Evolutionary conservation across 1,140 invertebrate species (phyloP).

Genomic region (Drosophila teissieri): DNA sequence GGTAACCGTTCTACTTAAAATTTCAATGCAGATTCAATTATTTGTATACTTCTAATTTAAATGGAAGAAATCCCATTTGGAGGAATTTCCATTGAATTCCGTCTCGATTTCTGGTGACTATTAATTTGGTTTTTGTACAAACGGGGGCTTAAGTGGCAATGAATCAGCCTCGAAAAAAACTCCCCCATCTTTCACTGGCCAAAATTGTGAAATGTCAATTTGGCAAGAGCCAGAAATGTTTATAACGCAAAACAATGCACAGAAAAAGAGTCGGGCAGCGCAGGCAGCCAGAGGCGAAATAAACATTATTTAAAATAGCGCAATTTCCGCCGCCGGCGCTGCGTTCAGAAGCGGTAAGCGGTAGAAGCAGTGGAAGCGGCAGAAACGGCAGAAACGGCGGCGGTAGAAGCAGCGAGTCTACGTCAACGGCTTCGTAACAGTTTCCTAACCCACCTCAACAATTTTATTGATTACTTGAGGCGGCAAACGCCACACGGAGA

Average conservation of each 20-base stretch:
- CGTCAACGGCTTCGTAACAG: conserved; percentile 80
- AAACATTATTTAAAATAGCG: conserved; percentile 84
- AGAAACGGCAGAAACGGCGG: conserved; percentile 19
- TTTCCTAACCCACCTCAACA: conserved; percentile 85
- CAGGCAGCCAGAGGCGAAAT: conserved; percentile 55
- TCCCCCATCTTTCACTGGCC: conserved; percentile 58
- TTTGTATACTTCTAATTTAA: no score
- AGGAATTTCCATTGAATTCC: background rate
- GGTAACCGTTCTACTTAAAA: no score
- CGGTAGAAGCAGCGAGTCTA: conserved; percentile 30
- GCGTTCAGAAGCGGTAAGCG: conserved; percentile 12
- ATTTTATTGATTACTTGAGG: conserved; percentile 85
- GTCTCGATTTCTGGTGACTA: background rate
- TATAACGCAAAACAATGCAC: conserved; percentile 55
- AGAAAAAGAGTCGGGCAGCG: conserved; percentile 24
- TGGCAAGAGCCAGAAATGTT: conserved; percentile 69
- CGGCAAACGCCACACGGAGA: conserved; percentile 56
- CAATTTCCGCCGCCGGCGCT: conserved; percentile 73
- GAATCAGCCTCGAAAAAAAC: conserved; percentile 23
- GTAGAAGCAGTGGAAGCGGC: no score
- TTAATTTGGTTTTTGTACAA: conserved; percentile 24
- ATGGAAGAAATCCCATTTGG: no score
- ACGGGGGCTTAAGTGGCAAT: conserved; percentile 23
- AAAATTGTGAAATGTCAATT: conserved; percentile 77
- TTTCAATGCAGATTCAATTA: no score